phyloP scores from a whole-genome alignment of 2,888 invertebrate species.

The Scaptodrosophila latifasciaeformis region DNA sequence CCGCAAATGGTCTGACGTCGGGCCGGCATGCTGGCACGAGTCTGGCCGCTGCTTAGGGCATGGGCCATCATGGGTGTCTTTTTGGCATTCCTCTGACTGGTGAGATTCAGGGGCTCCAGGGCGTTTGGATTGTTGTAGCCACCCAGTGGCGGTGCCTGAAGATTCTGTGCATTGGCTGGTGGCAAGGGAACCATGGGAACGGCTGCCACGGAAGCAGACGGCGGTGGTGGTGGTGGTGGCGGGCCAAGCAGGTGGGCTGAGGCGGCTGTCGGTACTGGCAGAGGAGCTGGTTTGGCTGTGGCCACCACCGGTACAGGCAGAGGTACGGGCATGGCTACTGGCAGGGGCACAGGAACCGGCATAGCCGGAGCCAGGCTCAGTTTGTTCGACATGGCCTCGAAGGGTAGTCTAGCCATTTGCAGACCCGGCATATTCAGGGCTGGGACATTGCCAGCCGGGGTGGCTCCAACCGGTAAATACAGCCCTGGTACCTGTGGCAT shows the following conservation, averaged over 20 bases:
- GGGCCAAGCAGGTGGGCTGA: slow-evolving; percentile 8
- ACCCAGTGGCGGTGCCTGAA: no score
- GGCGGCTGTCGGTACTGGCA: slow-evolving; percentile 15
- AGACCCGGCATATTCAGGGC: no score
- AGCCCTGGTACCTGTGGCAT: not conserved
- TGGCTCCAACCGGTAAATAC: no score
- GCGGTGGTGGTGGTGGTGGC: slow-evolving; percentile 1
- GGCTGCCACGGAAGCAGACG: not conserved
- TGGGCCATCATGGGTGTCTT: not conserved
- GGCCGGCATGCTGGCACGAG: slow-evolving; percentile 48
- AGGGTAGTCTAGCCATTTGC: no score
- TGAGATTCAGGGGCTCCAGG: slow-evolving; percentile 58
- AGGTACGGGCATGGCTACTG: slow-evolving; percentile 5
- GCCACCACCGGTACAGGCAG: slow-evolving; percentile 31
- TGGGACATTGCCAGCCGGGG: no score
- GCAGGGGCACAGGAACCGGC: not conserved
- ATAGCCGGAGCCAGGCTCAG: no score
- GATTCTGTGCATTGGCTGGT: no score
- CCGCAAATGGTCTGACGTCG: slow-evolving; percentile 70
- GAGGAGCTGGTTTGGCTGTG: not conserved
- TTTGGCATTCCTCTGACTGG: slow-evolving; percentile 32
- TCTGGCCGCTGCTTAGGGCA: no score
- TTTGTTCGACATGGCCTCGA: no score
- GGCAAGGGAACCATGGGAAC: no score
- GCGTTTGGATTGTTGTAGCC: no score